Evolutionary conservation across 2,113 vertebrate species (phyloP).

Genomic region (Pyrgilauda ruficollis): DNA sequence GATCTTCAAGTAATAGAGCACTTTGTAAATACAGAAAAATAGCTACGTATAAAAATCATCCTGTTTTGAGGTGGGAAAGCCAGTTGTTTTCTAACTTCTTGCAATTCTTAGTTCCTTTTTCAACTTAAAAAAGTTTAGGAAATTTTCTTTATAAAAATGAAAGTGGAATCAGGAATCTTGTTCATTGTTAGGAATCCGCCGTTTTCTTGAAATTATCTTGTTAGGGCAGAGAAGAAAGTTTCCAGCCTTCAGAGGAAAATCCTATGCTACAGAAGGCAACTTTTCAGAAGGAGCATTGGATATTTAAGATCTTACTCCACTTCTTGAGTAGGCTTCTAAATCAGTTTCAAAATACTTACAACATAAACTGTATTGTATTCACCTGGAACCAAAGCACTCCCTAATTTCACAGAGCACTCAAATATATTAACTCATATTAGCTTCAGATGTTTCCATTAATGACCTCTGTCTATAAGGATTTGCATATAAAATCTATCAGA

Average conservation of each 20-base stretch:
- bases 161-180: background rate
- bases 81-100: background rate
- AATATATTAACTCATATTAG: conserved; percentile 16
- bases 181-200: background rate
- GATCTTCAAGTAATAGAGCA: background rate
- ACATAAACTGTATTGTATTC: background rate
- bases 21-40: background rate
- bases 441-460: conserved; percentile 35
- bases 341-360: background rate
- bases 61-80: background rate
- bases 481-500: conserved; percentile 47
- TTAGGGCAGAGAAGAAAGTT: background rate
- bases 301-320: background rate
- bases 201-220: background rate
- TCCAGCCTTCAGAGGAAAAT: background rate
- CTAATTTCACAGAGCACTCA: background rate
- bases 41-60: background rate
- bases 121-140: background rate
- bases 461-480: conserved; percentile 45
- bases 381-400: background rate
- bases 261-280: background rate
- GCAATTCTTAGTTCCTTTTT: background rate
- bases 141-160: background rate
- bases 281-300: background rate
- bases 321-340: background rate